Percentiles rank a stretch among this genome's conserved stretches.
phyloP scores from a whole-genome alignment of 2,113 vertebrate genomes.

The Cricetomys ansorgei region DNA sequence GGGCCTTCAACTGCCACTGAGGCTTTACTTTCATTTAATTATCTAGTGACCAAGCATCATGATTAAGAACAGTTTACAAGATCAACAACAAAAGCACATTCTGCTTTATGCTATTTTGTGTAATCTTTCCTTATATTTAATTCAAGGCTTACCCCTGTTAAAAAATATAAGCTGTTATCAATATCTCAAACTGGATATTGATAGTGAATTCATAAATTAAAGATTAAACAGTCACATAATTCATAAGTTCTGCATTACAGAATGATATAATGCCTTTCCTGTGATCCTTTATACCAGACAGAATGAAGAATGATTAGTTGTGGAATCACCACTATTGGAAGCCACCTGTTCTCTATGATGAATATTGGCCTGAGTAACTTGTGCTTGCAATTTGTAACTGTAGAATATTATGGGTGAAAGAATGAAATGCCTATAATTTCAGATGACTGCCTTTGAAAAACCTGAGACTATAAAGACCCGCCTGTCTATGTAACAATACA shows the following conservation, averaged over 20 bases:
- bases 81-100: neutral
- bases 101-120: neutral
- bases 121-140: slow-evolving; percentile 14
- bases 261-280: slow-evolving; percentile 4
- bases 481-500: neutral
- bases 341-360: neutral
- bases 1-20: too few relatives aligned
- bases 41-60: neutral
- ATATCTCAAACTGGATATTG: neutral
- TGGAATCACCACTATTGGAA: neutral
- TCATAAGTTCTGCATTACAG: neutral
- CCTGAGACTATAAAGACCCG: neutral
- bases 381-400: neutral
- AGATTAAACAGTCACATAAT: neutral
- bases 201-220: neutral
- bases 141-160: neutral
- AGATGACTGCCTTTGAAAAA: neutral
- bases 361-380: neutral
- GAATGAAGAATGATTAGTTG: neutral
- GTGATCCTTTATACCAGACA: neutral
- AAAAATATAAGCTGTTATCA: neutral
- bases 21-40: too few relatives aligned
- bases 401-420: neutral
- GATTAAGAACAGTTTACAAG: neutral
- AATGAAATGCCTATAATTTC: neutral